Conservation (phyloP, 2,113 vertebrate genomes). For the Orcinus orca region DNA sequence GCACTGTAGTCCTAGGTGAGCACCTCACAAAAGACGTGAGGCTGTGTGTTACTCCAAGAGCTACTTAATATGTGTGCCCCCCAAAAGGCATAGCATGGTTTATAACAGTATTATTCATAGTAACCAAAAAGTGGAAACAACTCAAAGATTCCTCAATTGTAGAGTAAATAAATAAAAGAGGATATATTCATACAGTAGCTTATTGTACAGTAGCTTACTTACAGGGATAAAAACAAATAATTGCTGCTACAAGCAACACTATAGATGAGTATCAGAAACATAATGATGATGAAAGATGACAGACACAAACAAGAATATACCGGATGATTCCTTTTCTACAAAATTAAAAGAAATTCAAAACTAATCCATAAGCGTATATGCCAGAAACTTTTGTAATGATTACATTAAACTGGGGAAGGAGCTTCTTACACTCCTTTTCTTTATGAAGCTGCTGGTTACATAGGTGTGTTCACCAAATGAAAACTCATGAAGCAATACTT, state of each 20-base stretch:
- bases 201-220: background rate
- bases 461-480: background rate
- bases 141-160: background rate
- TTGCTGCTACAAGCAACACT: background rate
- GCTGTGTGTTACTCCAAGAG: background rate
- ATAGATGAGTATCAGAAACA: background rate
- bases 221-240: background rate
- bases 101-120: background rate
- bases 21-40: fast-evolving
- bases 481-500: background rate
- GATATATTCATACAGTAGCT: background rate
- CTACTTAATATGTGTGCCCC: no score
- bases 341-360: background rate
- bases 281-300: background rate
- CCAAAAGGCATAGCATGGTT: background rate
- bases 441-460: background rate
- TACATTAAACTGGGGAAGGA: background rate
- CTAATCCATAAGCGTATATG: fast-evolving
- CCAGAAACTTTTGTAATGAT: background rate
- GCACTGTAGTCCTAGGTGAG: background rate
- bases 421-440: background rate
- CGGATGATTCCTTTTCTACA: background rate
- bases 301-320: background rate
- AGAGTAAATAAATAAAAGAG: background rate
- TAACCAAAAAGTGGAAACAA: background rate